Base-by-base conservation (phyloP, 35 echinoderm and acorn worm species). In the Heliocidaris tuberculata region DNA sequence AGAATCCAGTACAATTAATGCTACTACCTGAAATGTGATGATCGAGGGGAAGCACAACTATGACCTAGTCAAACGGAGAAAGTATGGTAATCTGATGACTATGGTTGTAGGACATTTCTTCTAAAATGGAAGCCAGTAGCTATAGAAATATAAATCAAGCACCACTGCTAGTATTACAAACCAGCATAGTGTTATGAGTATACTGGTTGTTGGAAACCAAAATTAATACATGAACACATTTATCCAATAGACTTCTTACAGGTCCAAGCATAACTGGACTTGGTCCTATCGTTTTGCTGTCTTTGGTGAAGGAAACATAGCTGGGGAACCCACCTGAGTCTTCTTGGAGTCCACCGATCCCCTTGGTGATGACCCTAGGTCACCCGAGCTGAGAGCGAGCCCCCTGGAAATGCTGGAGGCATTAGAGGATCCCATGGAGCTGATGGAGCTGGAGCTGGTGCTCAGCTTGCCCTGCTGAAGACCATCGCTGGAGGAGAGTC, bases 351-450 rank as follows among this genome's bases (percentile, higher is more conserved):
- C 96, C 11, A 94, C 78, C 47, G 91, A 93, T 13, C 91, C 87
- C 87, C 87, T 32, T 24, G 94, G 59, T 47, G 94, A 94, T 9
- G 94, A 94, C 2, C 92, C 85, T 4, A 92, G 86, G 88, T 97
- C 96, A 21, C 48, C 61, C 10, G 94, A 94, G 59, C 89, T 60
- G 21, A 93, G 42, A 31, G 65, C 92, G 50, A 95, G 32, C 78
- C 95, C 95, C 60, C 95, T 94, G 13, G 95, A 92, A 13, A 99
- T n/a, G 50, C 94, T 94, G 54, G 96, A 97, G 35, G 97, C 95
- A 71, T 95, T 97, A 15, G 98, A 97, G 27, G 97, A 98, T 59
- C 98, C 98, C 32, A 97, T 96, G 49, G 98, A 99, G 96, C 98
- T 99, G 31, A 99, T 49, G 9, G 98, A 99, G 60, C 97, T 97